Evolutionary conservation across 2,113 vertebrate genomes (phyloP).

Genomic region (Spea bombifrons): DNA sequence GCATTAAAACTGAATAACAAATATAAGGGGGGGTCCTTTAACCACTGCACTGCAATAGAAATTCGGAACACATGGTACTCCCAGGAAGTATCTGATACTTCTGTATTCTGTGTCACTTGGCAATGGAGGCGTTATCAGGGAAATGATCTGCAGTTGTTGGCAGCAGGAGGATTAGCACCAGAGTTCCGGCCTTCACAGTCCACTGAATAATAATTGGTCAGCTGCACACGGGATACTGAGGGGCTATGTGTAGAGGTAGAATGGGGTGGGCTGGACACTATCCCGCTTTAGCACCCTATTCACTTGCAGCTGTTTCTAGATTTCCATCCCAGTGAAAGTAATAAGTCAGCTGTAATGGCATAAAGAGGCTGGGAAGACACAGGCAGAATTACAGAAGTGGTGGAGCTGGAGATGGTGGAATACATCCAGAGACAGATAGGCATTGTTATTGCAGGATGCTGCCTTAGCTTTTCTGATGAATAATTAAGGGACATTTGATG

Average conservation of each 20-base stretch:
- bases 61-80: slow-evolving; percentile 1
- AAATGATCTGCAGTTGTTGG: slow-evolving; percentile 30
- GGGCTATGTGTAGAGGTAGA: slow-evolving; percentile 27
- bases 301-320: slow-evolving; percentile 40
- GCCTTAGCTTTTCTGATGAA: slow-evolving; percentile 40
- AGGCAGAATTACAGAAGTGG: slow-evolving; percentile 27
- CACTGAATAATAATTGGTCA: slow-evolving; percentile 42
- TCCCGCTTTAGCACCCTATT: slow-evolving; percentile 25
- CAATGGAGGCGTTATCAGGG: background rate
- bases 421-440: slow-evolving; percentile 37
- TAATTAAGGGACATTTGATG: slow-evolving; percentile 47
- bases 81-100: background rate
- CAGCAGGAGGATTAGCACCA: slow-evolving; percentile 17
- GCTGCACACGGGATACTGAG: slow-evolving; percentile 40
- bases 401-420: slow-evolving; percentile 16
- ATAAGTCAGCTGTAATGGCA: slow-evolving; percentile 25
- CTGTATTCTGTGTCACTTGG: slow-evolving; percentile 8
- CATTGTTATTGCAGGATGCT: slow-evolving; percentile 48
- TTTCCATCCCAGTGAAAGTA: slow-evolving; percentile 25
- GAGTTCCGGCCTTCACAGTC: slow-evolving; percentile 33
- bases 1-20: too few species aligned
- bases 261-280: background rate
- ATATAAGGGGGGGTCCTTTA: too few species aligned
- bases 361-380: slow-evolving; percentile 15
- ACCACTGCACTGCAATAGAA: background rate